phyloP scores from a whole-genome alignment of 2,113 vertebrate species.

The Ptyas mucosa region DNA sequence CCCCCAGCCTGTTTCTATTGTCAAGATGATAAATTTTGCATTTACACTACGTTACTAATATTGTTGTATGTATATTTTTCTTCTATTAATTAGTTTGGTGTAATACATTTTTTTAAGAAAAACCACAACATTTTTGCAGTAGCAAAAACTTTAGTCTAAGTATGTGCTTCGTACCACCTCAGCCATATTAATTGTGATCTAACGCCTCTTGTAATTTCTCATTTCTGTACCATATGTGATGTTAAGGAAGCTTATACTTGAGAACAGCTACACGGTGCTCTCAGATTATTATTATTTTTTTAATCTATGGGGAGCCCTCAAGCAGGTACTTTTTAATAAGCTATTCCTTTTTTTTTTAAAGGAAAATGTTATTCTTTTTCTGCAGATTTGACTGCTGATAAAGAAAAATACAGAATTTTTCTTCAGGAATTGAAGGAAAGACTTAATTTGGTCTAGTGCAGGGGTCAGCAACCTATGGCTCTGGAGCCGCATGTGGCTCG shows the following conservation, averaged over 20 bases:
- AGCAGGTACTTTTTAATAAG: neutral
- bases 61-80: neutral
- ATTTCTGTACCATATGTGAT: neutral
- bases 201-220: neutral
- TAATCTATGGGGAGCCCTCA: neutral
- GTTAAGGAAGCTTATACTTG: neutral
- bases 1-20: neutral
- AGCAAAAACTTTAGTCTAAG: neutral
- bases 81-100: neutral
- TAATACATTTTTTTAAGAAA: neutral
- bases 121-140: neutral
- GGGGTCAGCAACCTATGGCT: no score
- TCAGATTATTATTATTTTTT: neutral
- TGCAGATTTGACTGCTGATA: neutral
- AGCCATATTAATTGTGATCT: neutral
- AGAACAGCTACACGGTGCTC: neutral
- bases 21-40: neutral
- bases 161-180: neutral
- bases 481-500: no score
- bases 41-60: neutral
- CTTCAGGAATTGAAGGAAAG: neutral
- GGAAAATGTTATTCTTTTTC: neutral
- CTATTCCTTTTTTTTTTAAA: neutral
- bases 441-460: neutral
- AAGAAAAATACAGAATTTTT: neutral